Evolutionary conservation across 2,888 invertebrate genomes (phyloP), one percentile per base, ranked within the genome.

Genomic region (Fragum whitleyi): DNA sequence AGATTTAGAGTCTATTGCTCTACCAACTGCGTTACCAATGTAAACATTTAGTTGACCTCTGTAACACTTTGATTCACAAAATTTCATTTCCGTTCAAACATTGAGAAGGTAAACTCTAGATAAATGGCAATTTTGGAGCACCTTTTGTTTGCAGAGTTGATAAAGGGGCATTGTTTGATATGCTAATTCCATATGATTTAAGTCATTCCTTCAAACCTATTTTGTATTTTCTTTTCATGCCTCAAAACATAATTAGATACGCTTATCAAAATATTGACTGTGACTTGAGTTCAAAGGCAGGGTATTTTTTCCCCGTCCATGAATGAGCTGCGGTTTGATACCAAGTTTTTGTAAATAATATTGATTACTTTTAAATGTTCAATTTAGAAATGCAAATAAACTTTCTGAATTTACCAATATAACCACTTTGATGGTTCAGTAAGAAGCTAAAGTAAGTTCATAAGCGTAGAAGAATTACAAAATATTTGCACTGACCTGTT

Each of bases 181-280:
- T 47, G 47, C 47, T 47, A 47, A 47, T 47, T 47, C 47, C n/a
- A 47, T 47, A 47, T 16, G 14, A 16, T 47, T 47, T 47, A 47
- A 9, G 14, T 5, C 47, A 47, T 47, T 47, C 47, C 47, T 47
- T 19, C 47, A 47, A 47, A 57, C 57, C 57, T 57, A 57, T 26
- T 57, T 57, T 26, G n/a, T 57, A 57, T 26, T 57, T 57, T 26
- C 26, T 26, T 21, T 57, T 57, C 57, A 57, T 57, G 57, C 57
- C n/a, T 57, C 57, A 57, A 26, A 57, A 57, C 21, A 57, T 57
- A 57, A 57, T 57, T 57, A 57, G 57, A 23, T 57, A 57, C 14
- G 57, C 57, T 9, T 57, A n/a, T 57, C 9, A 57, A 57, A 57
- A 57, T 57, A 57, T 57, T 57, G 57, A 57, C 57, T 19, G n/a